A percentile compares a stretch with the other conserved stretches of the same genome.
Evolutionary conservation across 2,113 vertebrate species (phyloP).

Genomic region (Polyodon spathula): DNA sequence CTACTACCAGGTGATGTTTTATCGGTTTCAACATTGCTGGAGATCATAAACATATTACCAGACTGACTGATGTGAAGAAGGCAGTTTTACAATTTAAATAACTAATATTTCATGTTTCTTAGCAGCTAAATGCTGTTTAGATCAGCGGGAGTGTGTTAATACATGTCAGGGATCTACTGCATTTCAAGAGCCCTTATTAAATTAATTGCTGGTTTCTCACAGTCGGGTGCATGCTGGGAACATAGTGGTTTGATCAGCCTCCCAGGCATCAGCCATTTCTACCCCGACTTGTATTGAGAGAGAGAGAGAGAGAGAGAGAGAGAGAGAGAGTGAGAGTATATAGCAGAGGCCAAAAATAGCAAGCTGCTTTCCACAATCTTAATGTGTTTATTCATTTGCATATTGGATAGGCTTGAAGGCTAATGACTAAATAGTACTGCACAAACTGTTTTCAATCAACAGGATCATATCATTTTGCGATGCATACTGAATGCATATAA

Average conservation of each 20-base stretch:
- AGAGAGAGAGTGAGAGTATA: not conserved
- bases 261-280: constrained; percentile 54
- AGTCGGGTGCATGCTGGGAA: constrained; percentile 69
- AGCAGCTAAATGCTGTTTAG: constrained; percentile 54
- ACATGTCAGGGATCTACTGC: constrained; percentile 48
- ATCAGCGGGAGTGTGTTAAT: constrained; percentile 64
- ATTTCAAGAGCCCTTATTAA: constrained; percentile 58
- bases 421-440: too few relatives aligned
- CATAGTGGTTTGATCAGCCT: constrained; percentile 71
- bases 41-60: constrained; percentile 12
- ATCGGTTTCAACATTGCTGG: not conserved
- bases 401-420: too few relatives aligned
- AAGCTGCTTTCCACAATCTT: too few relatives aligned
- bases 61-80: constrained; percentile 13
- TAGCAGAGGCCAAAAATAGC: too few relatives aligned
- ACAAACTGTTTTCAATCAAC: too few relatives aligned
- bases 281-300: constrained; percentile 35
- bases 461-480: too few relatives aligned
- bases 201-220: constrained; percentile 68
- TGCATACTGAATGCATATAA: too few relatives aligned
- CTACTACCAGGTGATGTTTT: not conserved
- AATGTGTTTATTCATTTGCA: too few relatives aligned
- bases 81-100: constrained; percentile 55
- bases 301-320: constrained; percentile 4
- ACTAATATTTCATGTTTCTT: constrained; percentile 57